A percentile compares a stretch with the other conserved stretches of the same genome.
phyloP scores from a whole-genome alignment of 2,888 invertebrate genomes.

The Scaptomyza polygonia region DNA sequence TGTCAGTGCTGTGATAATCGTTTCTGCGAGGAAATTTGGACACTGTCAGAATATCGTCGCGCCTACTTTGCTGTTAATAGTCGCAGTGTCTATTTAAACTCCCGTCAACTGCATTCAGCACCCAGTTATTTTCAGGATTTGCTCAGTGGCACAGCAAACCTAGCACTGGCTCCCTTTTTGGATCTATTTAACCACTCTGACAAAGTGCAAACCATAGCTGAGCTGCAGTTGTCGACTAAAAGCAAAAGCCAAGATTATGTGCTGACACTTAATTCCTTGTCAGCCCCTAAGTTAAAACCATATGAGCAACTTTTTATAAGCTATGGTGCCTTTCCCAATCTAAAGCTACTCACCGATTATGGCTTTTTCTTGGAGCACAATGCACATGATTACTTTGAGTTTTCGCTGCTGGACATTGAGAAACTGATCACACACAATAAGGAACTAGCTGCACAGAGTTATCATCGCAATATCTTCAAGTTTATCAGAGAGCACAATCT shows the following conservation, averaged over 20 bases:
- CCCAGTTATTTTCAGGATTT: conserved; percentile 79
- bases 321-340: conserved; percentile 93
- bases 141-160: conserved; percentile 87
- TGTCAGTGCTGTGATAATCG: conserved; percentile 84
- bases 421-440: conserved; percentile 83
- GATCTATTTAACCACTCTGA: conserved; percentile 95
- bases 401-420: conserved; percentile 86
- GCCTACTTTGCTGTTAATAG: conserved; percentile 94
- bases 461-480: conserved; percentile 86
- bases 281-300: conserved; percentile 84
- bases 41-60: conserved; percentile 88
- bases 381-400: conserved; percentile 88
- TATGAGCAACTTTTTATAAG: conserved; percentile 93
- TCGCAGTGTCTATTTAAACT: conserved; percentile 91
- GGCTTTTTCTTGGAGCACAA: conserved; percentile 91
- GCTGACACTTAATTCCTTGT: conserved; percentile 54
- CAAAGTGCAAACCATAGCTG: conserved; percentile 86
- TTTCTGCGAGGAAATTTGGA: conserved; percentile 85
- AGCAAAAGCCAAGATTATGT: conserved; percentile 58
- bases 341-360: conserved; percentile 93
- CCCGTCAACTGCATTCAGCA: conserved; percentile 84
- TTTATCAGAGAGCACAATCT: conserved; percentile 88
- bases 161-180: conserved; percentile 93
- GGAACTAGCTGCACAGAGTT: conserved; percentile 66
- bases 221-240: conserved; percentile 56